Base-by-base conservation (phyloP, 1,140 invertebrate species). In the Plodia interpunctella region DNA sequence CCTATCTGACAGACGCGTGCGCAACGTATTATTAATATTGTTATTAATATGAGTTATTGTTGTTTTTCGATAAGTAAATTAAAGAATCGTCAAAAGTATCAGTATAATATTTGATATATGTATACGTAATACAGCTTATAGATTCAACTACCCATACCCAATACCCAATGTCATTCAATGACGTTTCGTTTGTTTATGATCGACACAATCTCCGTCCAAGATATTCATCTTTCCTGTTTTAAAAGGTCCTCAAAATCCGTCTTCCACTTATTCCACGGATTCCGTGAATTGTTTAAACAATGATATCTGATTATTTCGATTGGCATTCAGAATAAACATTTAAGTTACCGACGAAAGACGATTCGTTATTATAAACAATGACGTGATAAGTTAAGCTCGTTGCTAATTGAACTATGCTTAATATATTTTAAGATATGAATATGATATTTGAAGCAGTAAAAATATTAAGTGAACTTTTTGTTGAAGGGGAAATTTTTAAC, bases 1-100 rank as follows among this genome's bases (percentile, higher is more conserved):
- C 32, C 25, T 32, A 50, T 53, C 38, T 58, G 60, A 63, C 60
- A 54, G 51, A 35, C 68, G 65, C 66, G 68, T 53, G 51, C 20
- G 20, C 13, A 21, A 53, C 51, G 51, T 53, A 53, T 25, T 53
- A 53, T 51, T 20, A 51, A 51, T 20, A 51, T 51, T 51, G 9
- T 51, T 18, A 6, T 8, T 19, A 20, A 51, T 20, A 10, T n/a
- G 49, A 4, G 18, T 5, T 51, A 19, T 51, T 51, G 49, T 51
- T 20, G 5, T 20, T n/a, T n/a, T n/a, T n/a, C n/a, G n/a, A n/a
- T n/a, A n/a, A n/a, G n/a, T n/a, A n/a, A n/a, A n/a, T n/a, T n/a
- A n/a, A n/a, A n/a, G n/a, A n/a, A n/a, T n/a, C n/a, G n/a, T n/a
- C n/a, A n/a, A n/a, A n/a, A n/a, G n/a, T n/a, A n/a, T n/a, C n/a